Evolutionary conservation across 2,113 vertebrate species (phyloP).

Genomic region (Litocranius walleri): DNA sequence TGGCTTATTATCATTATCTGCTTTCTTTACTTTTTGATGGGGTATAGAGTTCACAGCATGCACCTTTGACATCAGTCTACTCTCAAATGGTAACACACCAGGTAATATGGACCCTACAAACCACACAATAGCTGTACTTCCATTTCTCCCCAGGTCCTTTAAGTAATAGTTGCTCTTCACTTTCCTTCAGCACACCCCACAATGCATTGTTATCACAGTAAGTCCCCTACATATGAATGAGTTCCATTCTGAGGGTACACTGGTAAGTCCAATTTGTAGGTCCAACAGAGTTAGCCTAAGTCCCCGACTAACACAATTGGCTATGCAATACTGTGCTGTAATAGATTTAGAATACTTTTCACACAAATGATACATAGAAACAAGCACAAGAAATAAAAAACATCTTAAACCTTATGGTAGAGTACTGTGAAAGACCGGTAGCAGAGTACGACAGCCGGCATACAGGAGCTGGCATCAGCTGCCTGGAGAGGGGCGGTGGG

Average conservation of each 20-base stretch:
- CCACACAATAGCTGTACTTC: not conserved
- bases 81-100: not conserved
- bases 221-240: not conserved
- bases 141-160: not conserved
- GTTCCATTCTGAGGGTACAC: not conserved
- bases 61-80: not conserved
- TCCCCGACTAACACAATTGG: not conserved
- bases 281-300: not conserved
- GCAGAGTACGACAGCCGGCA: not conserved
- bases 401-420: not conserved
- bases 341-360: not conserved
- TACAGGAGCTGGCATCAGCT: not conserved
- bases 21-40: not conserved
- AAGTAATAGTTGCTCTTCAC: not conserved
- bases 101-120: not conserved
- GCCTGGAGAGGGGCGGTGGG: too few species aligned
- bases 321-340: not conserved
- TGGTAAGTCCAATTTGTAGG: not conserved
- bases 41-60: not conserved
- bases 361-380: not conserved
- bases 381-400: not conserved
- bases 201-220: not conserved
- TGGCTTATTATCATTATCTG: not conserved
- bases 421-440: not conserved
- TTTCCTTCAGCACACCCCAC: not conserved